Evolutionary conservation across 2,113 vertebrate species (phyloP), one percentile per base, ranked within the genome.

Genomic region (Corvus hawaiiensis): DNA sequence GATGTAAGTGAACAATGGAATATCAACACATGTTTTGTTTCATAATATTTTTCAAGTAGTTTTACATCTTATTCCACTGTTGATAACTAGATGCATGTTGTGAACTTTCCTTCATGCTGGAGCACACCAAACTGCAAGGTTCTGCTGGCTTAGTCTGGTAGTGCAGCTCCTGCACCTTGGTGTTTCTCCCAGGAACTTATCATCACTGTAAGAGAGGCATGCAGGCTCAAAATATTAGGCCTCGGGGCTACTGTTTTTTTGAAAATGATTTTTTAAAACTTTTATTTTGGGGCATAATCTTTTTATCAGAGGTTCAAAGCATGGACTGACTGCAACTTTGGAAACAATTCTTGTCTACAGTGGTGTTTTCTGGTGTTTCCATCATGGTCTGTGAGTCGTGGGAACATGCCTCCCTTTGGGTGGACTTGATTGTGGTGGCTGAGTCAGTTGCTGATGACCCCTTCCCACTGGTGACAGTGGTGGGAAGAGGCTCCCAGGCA

Each of bases 371-470:
- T 54, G 55, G 8, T 41, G 13, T 39, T 58, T 59, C 14, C 21
- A 10, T 28, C 1, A 4, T 10, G 19, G 11, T 37, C 1, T 35
- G 44, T 35, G 46, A 35, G 37, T 18, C 0, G 0, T 35, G 30
- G 41, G 32, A 72, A 1, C 16, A 6, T 39, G 41, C 3, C 16
- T 28, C 4, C 1, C 5, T 9, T 37, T 26, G 22, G 0, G 22
- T 24, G 13, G 18, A 16, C 37, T 3, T 62, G 16, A 12, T 55
- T 56, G 46, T 3, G 1, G 18, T 21, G 9, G n/a, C 24, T 54
- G 28, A 43, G 16, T 41, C 52, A 13, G 43, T 62, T 10, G 11
- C 41, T 10, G 43, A 14, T 4, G 10, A 27, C 6, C 10, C 19
- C 23, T 69, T 74, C 16, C n/a, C 16, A 2, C 61, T 58, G 51